Conservation (phyloP, 2,888 invertebrate species). For the Abrostola triplasia region DNA sequence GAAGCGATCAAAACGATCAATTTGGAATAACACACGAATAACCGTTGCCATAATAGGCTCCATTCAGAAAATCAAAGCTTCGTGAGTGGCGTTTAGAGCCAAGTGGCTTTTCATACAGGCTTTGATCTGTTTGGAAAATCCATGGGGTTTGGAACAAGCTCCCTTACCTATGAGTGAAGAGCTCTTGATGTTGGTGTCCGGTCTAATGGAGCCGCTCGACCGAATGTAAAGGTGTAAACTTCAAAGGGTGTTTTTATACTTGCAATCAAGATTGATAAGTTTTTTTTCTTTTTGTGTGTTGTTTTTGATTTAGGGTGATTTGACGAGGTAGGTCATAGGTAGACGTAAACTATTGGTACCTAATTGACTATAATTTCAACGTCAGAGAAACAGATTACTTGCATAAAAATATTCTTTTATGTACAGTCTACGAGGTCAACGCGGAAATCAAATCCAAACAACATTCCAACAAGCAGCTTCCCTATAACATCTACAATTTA, state of each 20-base stretch:
- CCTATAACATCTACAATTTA: constrained; percentile 34
- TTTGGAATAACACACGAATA: constrained; percentile 45
- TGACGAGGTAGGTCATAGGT: background rate
- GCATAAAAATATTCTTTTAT: no score
- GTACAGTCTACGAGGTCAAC: background rate
- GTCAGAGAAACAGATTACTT: no score
- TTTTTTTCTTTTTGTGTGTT: background rate
- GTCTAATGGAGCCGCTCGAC: constrained; percentile 46
- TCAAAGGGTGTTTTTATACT: constrained; percentile 48
- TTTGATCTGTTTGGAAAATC: constrained; percentile 53
- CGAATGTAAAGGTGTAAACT: constrained; percentile 57
- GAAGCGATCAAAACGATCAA: constrained; percentile 32
- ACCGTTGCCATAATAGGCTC: constrained; percentile 41
- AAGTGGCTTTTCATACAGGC: constrained; percentile 52
- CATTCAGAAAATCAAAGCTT: constrained; percentile 49
- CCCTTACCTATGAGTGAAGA: constrained; percentile 29
- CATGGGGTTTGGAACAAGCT: constrained; percentile 44
- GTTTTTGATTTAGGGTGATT: background rate
- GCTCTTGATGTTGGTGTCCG: constrained; percentile 49
- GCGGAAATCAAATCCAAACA: background rate
- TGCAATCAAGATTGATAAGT: constrained; percentile 27
- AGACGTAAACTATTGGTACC: no score
- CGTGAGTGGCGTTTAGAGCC: constrained; percentile 52
- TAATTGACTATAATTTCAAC: no score
- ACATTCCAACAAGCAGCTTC: constrained; percentile 22